These are phyloP conservation scores for Antechinus stuartii DNA, from an alignment of 2,113 vertebrate species.

Conservation along the genomic window DNA sequence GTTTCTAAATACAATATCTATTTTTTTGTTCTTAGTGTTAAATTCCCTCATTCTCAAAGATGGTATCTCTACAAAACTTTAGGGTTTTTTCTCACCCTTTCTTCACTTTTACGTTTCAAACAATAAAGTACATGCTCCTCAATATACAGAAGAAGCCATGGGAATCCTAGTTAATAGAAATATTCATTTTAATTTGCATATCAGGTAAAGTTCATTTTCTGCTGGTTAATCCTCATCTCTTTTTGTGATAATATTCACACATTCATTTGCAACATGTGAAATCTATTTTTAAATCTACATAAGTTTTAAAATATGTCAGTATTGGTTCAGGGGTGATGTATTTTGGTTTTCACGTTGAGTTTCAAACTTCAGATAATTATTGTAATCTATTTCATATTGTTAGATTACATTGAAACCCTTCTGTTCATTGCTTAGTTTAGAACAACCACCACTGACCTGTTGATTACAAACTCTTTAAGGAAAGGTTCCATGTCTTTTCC, in stretches of 20 bases:
- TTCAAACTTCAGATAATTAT: neutral
- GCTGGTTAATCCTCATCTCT: neutral
- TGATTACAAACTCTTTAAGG: neutral
- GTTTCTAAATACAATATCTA: constrained; percentile 11
- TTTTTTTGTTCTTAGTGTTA: neutral
- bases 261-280: neutral
- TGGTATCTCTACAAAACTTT: neutral
- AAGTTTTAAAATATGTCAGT: neutral
- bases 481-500: neutral
- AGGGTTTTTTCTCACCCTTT: neutral
- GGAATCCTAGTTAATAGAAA: neutral
- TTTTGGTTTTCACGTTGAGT: neutral
- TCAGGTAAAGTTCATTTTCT: neutral
- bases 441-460: neutral
- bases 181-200: neutral
- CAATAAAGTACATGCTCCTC: neutral
- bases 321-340: neutral
- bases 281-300: neutral
- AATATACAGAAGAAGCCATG: neutral
- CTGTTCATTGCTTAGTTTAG: neutral
- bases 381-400: neutral
- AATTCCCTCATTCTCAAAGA: neutral
- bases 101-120: constrained; percentile 13
- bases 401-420: neutral
- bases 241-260: neutral